Evolutionary conservation across 2,113 vertebrate species (phyloP), one percentile per base, ranked within the genome.

Genomic region (Cheilinus undulatus): DNA sequence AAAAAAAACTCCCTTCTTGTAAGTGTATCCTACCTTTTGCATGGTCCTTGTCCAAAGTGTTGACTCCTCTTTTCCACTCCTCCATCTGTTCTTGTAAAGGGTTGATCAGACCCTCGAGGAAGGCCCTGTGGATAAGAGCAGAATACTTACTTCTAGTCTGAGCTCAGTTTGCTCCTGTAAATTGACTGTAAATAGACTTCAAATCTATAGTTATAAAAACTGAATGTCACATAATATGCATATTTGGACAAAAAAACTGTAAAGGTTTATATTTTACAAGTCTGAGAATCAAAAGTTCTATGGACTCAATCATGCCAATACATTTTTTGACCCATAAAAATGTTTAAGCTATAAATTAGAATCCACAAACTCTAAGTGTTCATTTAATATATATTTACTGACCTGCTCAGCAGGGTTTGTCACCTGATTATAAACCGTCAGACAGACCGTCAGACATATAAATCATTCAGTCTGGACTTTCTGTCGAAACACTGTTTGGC

Each of bases 1-100:
- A 15, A 6, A 13, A 4, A 24, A 23, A 51, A 3, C 10, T 28
- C 13, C 6, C 3, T 17, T 40, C 9, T 15, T 0, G 22, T 26
- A 42, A 32, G n/a, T 56, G 40, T 36, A 27, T 46, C 45, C 0
- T 56, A 97, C 97, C 97, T 97, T 97, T 97, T 0, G 97, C 96
- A 0, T 98, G 97, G 91, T 99, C 97, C 82, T 99, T 99, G 88
- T 99, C 97, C 78, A 99, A 88, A 58, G 95, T 95, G 88, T 96
- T 97, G 66, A 95, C 96, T 0, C 95, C 95, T 91, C 95, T 96
- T 89, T 99, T 99, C 97, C 97, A 99, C 82, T 99, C 97, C 87
- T 99, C 97, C 51, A 98, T 95, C 89, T 97, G 95, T 76, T 99
- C 97, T 92, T 99, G 97, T 67, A 99, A 91, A 3, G 97, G 97